phyloP scores from a whole-genome alignment of 2,113 vertebrate genomes.

The Dasyprocta punctata region DNA sequence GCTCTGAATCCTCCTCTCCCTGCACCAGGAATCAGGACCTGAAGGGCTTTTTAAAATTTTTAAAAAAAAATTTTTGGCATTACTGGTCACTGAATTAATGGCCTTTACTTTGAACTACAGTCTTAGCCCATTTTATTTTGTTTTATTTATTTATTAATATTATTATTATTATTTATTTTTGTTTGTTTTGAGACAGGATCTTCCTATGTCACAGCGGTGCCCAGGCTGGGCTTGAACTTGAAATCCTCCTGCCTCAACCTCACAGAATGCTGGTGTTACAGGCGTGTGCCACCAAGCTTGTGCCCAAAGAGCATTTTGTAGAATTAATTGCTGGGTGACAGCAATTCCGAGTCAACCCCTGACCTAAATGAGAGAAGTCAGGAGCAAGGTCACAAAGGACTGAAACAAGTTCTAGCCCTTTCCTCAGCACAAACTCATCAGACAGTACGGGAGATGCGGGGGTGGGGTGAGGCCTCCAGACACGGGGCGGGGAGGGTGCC shows the following conservation, averaged over 20 bases:
- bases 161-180: too few relatives aligned
- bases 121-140: not conserved
- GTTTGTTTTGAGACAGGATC: not conserved
- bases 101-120: not conserved
- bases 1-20: not conserved
- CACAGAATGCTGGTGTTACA: not conserved
- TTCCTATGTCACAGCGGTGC: not conserved
- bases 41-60: not conserved
- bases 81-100: not conserved
- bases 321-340: not conserved
- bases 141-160: not conserved
- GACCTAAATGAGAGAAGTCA: not conserved
- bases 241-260: not conserved
- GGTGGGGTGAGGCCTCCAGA: not conserved
- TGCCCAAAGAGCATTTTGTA: not conserved
- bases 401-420: not conserved
- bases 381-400: not conserved
- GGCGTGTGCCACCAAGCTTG: not conserved
- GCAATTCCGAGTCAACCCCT: not conserved
- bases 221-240: not conserved
- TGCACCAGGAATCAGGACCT: not conserved
- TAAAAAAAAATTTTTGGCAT: too few relatives aligned
- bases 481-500: not conserved
- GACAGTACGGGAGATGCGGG: too few relatives aligned
- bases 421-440: not conserved